Conservation (phyloP, 2,888 invertebrate genomes). For the Stenichneumon culpator region DNA sequence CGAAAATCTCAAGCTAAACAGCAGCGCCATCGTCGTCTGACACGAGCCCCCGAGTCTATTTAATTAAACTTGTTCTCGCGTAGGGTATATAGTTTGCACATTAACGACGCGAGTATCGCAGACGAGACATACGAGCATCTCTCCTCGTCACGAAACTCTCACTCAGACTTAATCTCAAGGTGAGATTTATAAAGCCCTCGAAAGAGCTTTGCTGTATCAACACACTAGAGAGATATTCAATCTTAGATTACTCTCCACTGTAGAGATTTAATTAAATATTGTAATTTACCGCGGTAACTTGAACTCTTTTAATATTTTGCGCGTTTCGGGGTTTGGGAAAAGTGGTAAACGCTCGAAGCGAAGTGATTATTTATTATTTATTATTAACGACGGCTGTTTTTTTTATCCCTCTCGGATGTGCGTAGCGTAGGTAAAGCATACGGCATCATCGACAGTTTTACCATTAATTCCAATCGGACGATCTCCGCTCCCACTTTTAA, state of each 20-base stretch:
- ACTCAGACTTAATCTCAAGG: conserved; percentile 46
- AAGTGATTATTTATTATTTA: conserved; percentile 29
- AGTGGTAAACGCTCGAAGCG: conserved; percentile 16
- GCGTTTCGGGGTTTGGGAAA: conserved; percentile 9
- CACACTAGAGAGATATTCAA: conserved; percentile 26
- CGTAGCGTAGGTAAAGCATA: conserved; percentile 26
- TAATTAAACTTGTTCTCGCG: conserved; percentile 57
- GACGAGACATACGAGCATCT: conserved; percentile 17
- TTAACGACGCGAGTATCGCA: conserved; percentile 31
- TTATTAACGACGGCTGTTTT: not conserved
- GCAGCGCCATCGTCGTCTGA: conserved; percentile 48
- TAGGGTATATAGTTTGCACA: conserved; percentile 1
- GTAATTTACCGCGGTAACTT: not conserved
- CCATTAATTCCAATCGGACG: conserved; percentile 84
- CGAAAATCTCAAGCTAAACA: conserved; percentile 49
- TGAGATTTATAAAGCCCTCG: conserved; percentile 33
- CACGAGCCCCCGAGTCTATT: conserved; percentile 29
- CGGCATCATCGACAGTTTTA: conserved; percentile 73
- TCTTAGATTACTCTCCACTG: conserved; percentile 17
- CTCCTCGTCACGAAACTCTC: conserved; percentile 25
- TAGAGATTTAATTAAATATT: conserved; percentile 28
- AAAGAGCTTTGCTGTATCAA: conserved; percentile 13
- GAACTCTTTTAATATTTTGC: conserved; percentile 22
- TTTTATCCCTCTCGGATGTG: not conserved
- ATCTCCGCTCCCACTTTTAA: conserved; percentile 83